Base-by-base conservation (phyloP, 2,113 vertebrate species). In the Cephalopholis sonnerati region DNA sequence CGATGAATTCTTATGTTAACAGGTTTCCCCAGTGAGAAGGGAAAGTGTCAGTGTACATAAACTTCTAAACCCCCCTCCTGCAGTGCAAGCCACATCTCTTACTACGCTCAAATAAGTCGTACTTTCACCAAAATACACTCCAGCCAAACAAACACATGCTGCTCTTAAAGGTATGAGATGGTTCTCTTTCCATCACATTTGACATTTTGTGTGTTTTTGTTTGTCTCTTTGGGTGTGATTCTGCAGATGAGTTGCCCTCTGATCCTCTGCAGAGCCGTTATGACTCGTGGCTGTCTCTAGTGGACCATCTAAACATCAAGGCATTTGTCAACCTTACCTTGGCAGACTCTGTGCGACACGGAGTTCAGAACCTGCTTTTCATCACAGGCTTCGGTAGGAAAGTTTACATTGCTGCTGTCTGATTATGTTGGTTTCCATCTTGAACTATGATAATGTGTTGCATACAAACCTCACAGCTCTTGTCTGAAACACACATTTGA, bases 261-360 rank as follows among this genome's bases (percentile, higher is more conserved):
- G 96, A 97, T 84, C 97, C 97, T 0, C 89, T 97, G 64, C 96
- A 96, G 82, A 88, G 93, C 64, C 93, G 92, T 86, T 95, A 96
- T 20, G 96, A 97, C 78, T 96, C 96, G 0, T 98, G 97, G 96
- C 91, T 97, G 61, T 95, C 93, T 65, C 93, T 97, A 39, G 96
- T 98, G 36, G 96, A 97, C 93, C 95, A 96, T 82, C 92, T 98
- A 55, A 96, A 97, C 1, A 95, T 98, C 85, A 97, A 97, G 74
- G 96, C 97, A 0, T 98, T 97, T 0, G 94, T 97, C 74, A 97
- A 96, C 87, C 95, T 98, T 41, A 97, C 96, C 0, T 92, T 97
- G 5, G 94, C 97, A 0, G 92, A 96, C 68, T 96, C 97, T 0
- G 94, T 97, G 51, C 89, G 96, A 32, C 95, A 94, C 0, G 97